Evolutionary conservation across 2,113 vertebrate species (phyloP).

Genomic region (Cisticola juncidis): DNA sequence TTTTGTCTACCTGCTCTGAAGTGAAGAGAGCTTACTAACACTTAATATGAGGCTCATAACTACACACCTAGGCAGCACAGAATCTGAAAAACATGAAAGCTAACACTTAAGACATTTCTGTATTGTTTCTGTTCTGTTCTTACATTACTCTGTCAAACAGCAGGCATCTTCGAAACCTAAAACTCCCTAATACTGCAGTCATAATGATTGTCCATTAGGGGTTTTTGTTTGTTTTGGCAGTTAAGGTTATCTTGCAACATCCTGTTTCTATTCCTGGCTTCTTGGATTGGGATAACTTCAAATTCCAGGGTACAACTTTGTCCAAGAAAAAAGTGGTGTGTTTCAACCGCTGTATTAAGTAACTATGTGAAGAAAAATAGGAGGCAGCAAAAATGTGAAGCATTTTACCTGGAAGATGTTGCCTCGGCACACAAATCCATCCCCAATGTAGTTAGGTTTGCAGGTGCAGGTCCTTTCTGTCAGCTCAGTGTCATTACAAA

Average conservation of each 20-base stretch:
- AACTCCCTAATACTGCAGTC: neutral
- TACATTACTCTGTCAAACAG: neutral
- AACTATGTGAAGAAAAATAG: neutral
- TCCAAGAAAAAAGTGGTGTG: neutral
- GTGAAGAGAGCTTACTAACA: no score
- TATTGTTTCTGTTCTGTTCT: neutral
- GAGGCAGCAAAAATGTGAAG: neutral
- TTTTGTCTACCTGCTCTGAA: no score
- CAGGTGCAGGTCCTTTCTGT: constrained; percentile 82
- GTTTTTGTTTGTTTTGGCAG: neutral
- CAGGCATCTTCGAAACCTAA: neutral
- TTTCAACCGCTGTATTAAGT: neutral
- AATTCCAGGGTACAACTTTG: neutral
- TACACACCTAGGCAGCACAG: no score
- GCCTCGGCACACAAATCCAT: constrained; percentile 84
- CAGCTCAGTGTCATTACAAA: constrained; percentile 78
- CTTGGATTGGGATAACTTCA: neutral
- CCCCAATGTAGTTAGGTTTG: constrained; percentile 69
- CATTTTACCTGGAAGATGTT: constrained; percentile 78
- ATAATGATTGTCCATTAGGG: neutral
- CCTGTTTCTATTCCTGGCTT: neutral
- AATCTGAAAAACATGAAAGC: no score
- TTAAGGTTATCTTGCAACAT: neutral
- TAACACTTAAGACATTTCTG: neutral
- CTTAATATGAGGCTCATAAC: no score